These are phyloP conservation scores for Saccostrea glomerata DNA, from an alignment of 1,140 invertebrate species.

Conservation along the genomic window DNA sequence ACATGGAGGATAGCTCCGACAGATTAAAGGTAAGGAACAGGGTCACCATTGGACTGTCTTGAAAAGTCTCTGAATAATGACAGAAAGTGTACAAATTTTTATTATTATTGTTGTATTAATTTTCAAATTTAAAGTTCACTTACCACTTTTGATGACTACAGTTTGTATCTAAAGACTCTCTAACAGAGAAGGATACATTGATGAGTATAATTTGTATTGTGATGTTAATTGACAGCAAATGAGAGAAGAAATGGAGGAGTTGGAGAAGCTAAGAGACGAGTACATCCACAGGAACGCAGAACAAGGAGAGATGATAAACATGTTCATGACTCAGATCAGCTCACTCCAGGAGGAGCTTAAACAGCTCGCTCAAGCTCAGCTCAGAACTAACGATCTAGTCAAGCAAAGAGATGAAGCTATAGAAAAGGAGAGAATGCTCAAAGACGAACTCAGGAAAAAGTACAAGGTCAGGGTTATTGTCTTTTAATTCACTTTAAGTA, in stretches of 20 bases:
- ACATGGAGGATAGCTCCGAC: slow-evolving; percentile 70
- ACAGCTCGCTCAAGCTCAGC: slow-evolving; percentile 70
- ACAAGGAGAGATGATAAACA: slow-evolving; percentile 73
- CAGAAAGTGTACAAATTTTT: too few species aligned
- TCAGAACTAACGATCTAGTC: slow-evolving; percentile 67
- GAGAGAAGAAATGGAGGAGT: slow-evolving; percentile 71
- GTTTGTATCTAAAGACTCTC: too few species aligned
- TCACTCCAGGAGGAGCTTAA: slow-evolving; percentile 72
- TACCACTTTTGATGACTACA: too few species aligned
- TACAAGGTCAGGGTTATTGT: slow-evolving; percentile 64
- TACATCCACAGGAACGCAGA: slow-evolving; percentile 73
- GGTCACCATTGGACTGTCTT: neutral
- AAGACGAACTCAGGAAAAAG: slow-evolving; percentile 71
- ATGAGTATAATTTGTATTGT: neutral
- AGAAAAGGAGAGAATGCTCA: slow-evolving; percentile 69
- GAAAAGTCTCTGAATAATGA: neutral
- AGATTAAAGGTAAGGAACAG: slow-evolving; percentile 47
- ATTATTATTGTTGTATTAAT: too few species aligned
- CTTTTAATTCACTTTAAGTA: neutral
- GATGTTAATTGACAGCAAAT: slow-evolving; percentile 64
- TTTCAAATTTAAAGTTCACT: too few species aligned
- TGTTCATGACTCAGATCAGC: slow-evolving; percentile 73
- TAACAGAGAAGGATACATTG: neutral
- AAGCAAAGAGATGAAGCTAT: slow-evolving; percentile 70
- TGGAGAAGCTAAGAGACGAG: slow-evolving; percentile 72